A percentile compares a stretch with the other conserved stretches of the same genome.
These are phyloP conservation scores for Catamblyrhynchus diadema DNA, from an alignment of 2,797 vertebrate species.

Conservation along the genomic window DNA sequence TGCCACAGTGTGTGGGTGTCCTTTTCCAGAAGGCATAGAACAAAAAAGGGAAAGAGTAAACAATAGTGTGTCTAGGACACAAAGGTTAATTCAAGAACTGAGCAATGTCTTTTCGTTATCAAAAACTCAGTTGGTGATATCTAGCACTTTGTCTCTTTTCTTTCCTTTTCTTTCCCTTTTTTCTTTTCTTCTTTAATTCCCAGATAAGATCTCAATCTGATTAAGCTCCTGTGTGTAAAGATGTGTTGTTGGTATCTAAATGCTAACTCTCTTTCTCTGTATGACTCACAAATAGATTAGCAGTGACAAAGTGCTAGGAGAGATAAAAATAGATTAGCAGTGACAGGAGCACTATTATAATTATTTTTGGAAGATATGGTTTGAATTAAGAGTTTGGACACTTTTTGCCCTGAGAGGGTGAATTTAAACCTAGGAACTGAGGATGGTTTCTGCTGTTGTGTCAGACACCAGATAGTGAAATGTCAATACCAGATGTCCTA, in stretches of 20 bases:
- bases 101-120: conserved; percentile 77
- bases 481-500: conserved; percentile 71
- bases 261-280: conserved; percentile 58
- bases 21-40: conserved; percentile 78
- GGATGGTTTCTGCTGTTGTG: conserved; percentile 63
- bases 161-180: background rate
- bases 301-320: conserved; percentile 72
- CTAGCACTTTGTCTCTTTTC: conserved; percentile 52
- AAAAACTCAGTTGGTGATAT: conserved; percentile 75
- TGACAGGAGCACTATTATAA: conserved; percentile 73
- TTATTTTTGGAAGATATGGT: conserved; percentile 69
- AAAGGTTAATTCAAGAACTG: conserved; percentile 80
- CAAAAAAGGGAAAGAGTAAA: conserved; percentile 75
- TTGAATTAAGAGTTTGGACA: conserved; percentile 64
- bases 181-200: conserved; percentile 54
- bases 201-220: conserved; percentile 87
- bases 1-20: conserved; percentile 80
- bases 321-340: conserved; percentile 76
- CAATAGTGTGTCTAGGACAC: conserved; percentile 74
- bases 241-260: conserved; percentile 69
- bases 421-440: conserved; percentile 36
- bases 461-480: conserved; percentile 67
- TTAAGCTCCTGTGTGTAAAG: conserved; percentile 73
- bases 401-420: conserved; percentile 51
- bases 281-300: conserved; percentile 78